Conservation (phyloP, 2,113 vertebrate genomes). For the Columba janthina region DNA sequence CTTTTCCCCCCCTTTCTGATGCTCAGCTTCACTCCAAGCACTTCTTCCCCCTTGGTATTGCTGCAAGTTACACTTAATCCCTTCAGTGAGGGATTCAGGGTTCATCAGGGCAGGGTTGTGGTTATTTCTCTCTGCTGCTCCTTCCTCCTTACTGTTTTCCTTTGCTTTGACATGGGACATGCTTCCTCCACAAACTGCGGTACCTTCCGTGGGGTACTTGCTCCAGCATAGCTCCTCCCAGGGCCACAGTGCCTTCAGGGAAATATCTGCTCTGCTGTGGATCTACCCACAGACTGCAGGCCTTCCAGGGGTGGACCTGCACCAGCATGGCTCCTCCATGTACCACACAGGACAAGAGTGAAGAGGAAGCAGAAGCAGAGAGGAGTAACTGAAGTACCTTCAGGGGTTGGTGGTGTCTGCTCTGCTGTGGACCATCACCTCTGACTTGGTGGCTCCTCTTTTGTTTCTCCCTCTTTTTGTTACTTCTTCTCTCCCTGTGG, state of each 20-base stretch:
- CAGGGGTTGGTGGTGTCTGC: not conserved
- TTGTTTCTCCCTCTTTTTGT: no score
- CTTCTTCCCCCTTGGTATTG: no score
- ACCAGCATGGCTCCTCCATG: not conserved
- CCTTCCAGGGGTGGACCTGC: not conserved
- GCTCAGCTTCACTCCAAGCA: not conserved
- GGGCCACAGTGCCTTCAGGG: not conserved
- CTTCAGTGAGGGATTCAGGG: not conserved
- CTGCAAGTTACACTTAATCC: not conserved
- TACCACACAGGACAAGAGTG: not conserved
- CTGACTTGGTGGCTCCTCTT: not conserved
- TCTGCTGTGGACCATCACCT: not conserved
- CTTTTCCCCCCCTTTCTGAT: not conserved
- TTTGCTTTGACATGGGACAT: not conserved
- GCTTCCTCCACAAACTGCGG: not conserved
- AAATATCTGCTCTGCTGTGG: not conserved
- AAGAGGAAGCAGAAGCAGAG: not conserved
- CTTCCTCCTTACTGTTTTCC: not conserved
- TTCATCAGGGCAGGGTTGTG: not conserved
- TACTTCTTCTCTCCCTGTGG: no score
- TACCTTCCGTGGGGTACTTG: not conserved
- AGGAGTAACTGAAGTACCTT: not conserved
- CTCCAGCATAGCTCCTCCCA: not conserved
- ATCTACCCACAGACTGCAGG: not conserved
- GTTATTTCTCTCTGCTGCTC: not conserved